phyloP scores from a whole-genome alignment of 2,888 invertebrate species.

The Sinodicranocentrus sp. region DNA sequence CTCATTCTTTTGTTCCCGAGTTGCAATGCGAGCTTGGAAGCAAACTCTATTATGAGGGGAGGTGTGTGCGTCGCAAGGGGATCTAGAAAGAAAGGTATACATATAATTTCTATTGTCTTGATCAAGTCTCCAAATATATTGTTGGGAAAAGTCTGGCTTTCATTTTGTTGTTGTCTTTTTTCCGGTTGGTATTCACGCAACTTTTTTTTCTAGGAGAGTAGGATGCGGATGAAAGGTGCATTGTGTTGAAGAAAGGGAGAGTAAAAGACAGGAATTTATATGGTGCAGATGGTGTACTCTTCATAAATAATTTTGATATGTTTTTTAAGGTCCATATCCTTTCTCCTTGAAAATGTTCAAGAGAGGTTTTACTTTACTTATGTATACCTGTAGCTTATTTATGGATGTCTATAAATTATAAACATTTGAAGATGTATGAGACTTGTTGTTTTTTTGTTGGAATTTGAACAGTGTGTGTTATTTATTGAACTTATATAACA shows the following conservation, averaged over 20 bases:
- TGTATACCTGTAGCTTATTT: too few relatives aligned
- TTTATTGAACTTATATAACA: too few relatives aligned
- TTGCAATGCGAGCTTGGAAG: slow-evolving; percentile 74
- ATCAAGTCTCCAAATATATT: too few relatives aligned
- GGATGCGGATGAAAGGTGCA: slow-evolving; percentile 2
- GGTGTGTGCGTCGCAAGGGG: slow-evolving; percentile 75
- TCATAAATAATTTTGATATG: not conserved
- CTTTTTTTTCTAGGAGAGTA: not conserved
- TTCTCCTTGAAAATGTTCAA: not conserved
- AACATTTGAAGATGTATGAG: too few relatives aligned
- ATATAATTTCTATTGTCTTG: too few relatives aligned
- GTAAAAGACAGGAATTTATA: not conserved
- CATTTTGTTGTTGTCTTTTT: not conserved
- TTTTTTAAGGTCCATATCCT: not conserved
- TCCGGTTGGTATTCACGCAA: not conserved
- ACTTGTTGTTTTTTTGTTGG: too few relatives aligned
- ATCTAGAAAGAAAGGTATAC: slow-evolving; percentile 62
- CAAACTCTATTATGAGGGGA: slow-evolving; percentile 65
- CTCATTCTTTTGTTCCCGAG: slow-evolving; percentile 75
- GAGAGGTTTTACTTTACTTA: too few relatives aligned
- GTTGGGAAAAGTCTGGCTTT: too few relatives aligned
- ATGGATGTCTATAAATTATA: too few relatives aligned
- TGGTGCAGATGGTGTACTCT: not conserved
- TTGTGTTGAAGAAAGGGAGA: not conserved
- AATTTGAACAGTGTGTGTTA: too few relatives aligned